Conservation (phyloP, 2,113 vertebrate species). For the Oreochromis spilurus region DNA sequence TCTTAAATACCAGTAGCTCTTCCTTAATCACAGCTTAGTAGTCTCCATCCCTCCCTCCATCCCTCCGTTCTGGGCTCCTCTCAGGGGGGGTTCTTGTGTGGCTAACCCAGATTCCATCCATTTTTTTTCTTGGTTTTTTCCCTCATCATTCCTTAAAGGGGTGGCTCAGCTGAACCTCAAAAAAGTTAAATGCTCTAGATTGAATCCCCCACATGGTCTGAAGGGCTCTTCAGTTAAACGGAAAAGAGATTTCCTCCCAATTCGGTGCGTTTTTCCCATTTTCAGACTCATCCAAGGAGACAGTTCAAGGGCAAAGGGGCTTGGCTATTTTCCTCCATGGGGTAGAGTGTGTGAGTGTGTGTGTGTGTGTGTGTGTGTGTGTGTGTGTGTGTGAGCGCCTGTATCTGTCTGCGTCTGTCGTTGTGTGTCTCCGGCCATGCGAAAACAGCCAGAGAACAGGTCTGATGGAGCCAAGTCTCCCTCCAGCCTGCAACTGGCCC, state of each 20-base stretch:
- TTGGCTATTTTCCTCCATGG: conserved; percentile 21
- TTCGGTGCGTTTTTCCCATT: conserved; percentile 1
- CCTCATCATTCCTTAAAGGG: background rate
- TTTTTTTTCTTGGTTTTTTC: background rate
- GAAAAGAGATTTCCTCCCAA: conserved; percentile 32
- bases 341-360: conserved; percentile 11
- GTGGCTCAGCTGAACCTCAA: conserved; percentile 15
- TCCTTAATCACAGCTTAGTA: conserved; percentile 63
- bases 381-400: background rate
- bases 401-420: conserved; percentile 20
- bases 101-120: conserved; percentile 45
- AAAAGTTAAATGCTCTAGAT: conserved; percentile 16
- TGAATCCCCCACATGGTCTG: background rate
- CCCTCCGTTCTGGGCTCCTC: conserved; percentile 24
- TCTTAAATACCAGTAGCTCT: conserved; percentile 62
- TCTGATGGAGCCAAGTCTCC: conserved; percentile 62
- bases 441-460: conserved; percentile 55
- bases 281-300: conserved; percentile 29
- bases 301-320: conserved; percentile 45
- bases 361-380: conserved; percentile 4
- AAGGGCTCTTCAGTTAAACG: background rate
- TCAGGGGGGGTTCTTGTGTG: conserved; percentile 19
- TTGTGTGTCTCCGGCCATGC: conserved; percentile 52
- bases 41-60: conserved; percentile 43
- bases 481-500: conserved; percentile 52